Evolutionary conservation across 2,113 vertebrate genomes (phyloP).

Genomic region (Rhinichthys klamathensis): DNA sequence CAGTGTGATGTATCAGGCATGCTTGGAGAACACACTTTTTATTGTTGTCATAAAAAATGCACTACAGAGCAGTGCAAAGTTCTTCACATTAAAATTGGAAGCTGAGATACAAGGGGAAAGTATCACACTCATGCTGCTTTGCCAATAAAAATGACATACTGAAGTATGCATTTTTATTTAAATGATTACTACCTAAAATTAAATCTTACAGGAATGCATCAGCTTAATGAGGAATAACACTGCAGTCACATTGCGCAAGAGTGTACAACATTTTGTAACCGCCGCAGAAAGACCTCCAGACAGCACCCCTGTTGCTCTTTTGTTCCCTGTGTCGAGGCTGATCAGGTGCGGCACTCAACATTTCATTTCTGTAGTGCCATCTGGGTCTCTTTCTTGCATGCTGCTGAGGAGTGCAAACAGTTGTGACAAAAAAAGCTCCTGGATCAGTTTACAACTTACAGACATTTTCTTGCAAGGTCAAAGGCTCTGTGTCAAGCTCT

Average conservation of each 20-base stretch:
- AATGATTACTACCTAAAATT: not conserved
- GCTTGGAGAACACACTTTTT: not conserved
- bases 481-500: not conserved
- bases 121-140: conserved; percentile 4
- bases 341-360: conserved; percentile 23
- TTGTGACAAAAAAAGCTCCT: not conserved
- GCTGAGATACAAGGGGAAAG: not conserved
- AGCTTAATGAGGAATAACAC: conserved; percentile 1
- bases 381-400: conserved; percentile 15
- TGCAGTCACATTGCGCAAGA: not conserved
- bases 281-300: not conserved
- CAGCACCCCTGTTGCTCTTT: conserved; percentile 26
- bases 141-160: not conserved
- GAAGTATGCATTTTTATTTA: not conserved
- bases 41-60: conserved; percentile 14
- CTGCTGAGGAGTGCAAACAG: conserved; percentile 22
- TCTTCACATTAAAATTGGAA: not conserved
- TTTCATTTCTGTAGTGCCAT: conserved; percentile 24
- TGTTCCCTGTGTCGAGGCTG: conserved; percentile 21
- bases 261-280: not conserved
- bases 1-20: not conserved
- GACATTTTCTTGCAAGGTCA: not conserved
- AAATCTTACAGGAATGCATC: conserved; percentile 19
- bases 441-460: conserved; percentile 1
- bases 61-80: not conserved